phyloP scores from a whole-genome alignment of 2,797 vertebrate genomes.

The Xiphorhynchus erythropygius region DNA sequence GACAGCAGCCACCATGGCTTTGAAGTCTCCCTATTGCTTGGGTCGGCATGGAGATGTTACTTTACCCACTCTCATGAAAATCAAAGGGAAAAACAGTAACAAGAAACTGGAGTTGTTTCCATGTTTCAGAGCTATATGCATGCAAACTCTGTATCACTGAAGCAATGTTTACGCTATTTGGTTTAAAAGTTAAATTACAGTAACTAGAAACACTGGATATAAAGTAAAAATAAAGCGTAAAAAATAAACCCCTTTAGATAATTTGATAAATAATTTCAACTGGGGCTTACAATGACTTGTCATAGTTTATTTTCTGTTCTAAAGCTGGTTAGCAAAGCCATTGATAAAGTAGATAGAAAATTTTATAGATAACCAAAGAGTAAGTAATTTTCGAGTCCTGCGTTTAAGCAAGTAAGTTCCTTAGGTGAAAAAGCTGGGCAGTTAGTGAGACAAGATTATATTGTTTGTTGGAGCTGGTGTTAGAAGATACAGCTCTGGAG shows the following conservation, averaged over 20 bases:
- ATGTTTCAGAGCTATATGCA: background rate
- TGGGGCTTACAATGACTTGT: background rate
- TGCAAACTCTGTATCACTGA: background rate
- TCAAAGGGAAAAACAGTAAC: background rate
- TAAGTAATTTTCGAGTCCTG: background rate
- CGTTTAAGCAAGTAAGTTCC: background rate
- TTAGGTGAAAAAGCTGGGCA: background rate
- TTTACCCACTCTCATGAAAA: background rate
- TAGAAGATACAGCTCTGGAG: background rate
- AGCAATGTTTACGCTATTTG: background rate
- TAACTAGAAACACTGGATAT: background rate
- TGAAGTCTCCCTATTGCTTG: background rate
- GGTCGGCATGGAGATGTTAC: background rate
- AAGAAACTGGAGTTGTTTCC: background rate
- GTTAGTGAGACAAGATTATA: background rate
- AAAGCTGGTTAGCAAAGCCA: background rate
- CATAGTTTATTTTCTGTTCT: background rate
- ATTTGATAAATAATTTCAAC: background rate
- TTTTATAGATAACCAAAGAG: background rate
- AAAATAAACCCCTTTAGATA: background rate
- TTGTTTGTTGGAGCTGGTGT: background rate
- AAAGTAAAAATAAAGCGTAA: background rate
- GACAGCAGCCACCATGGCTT: background rate
- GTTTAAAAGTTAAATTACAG: background rate
- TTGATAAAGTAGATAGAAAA: background rate